Base-by-base conservation (phyloP, 1,140 invertebrate species). In the Paramacrobiotus metropolitanus region DNA sequence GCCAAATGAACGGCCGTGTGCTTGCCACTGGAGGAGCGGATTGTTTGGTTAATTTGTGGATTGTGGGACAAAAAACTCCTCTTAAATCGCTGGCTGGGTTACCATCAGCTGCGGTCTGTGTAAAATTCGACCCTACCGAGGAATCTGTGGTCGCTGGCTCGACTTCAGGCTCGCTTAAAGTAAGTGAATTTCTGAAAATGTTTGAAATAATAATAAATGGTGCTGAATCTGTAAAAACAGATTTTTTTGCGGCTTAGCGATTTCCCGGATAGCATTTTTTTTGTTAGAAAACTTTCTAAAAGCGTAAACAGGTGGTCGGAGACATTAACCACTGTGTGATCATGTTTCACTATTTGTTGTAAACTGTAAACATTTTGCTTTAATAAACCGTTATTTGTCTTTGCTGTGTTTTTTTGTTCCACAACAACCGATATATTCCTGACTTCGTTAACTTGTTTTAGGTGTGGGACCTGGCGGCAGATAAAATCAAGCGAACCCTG, bases 11-110 rank as follows among this genome's bases (percentile, higher is more conserved):
- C 34, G 34, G 34, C n/a, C 9, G 85, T 66, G 90, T 96, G 59
- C 79, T 96, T 71, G 92, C 89, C 55, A 95, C 91, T 66, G 92
- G 91, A 59, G 91, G 92, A 65, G 88, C 92, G 72, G 93, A 96
- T 75, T 87, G 89, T 72, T 94, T 93, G 76, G 90, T 96, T 48
- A 97, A 97, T 71, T 73, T 96, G 64, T 97, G 91, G 91, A 89
- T 89, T 1, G 84, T 95, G 64, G 91, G 90, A 24, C 34, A 40
- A n/a, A 40, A 40, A 40, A 40, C 34, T 28, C 3, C 28, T 30
- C 21, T 61, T 30, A 48, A 30, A 44, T 61, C 30, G 30, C 1
- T 61, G 44, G 21, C 30, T 61, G 60, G 2, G 31, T 21, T 48
- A 48, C 21, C 9, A 29, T 59, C 87, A 21, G 80, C 90, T 1